A percentile compares a stretch with the other conserved stretches of the same genome.
Conservation (phyloP, 2,888 invertebrate species). For the Catocala fraxini region DNA sequence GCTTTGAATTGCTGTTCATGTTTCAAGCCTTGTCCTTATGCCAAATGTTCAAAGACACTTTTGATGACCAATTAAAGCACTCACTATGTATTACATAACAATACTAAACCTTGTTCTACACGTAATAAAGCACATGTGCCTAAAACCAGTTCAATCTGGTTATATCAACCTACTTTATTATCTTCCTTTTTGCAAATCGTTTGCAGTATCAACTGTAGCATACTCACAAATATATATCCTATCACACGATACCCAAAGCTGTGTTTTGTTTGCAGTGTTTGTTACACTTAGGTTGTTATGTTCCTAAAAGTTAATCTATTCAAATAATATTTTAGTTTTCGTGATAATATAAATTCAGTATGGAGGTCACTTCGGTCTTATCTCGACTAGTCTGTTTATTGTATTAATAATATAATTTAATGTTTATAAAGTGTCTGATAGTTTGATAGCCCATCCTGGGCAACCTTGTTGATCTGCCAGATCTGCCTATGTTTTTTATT, state of each 20-base stretch:
- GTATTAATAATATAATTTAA: slow-evolving; percentile 56
- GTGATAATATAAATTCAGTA: slow-evolving; percentile 74
- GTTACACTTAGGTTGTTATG: slow-evolving; percentile 47
- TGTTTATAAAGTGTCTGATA: slow-evolving; percentile 32
- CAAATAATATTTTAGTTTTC: slow-evolving; percentile 74
- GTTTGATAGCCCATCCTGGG: slow-evolving; percentile 20
- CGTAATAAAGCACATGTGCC: slow-evolving; percentile 59
- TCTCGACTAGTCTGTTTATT: slow-evolving; percentile 63
- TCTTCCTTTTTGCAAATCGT: slow-evolving; percentile 80
- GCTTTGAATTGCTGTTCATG: too few relatives aligned
- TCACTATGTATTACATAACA: slow-evolving; percentile 36
- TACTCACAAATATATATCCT: slow-evolving; percentile 35
- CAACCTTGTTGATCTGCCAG: slow-evolving; percentile 26
- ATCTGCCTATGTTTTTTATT: slow-evolving; percentile 5
- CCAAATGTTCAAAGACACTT: too few relatives aligned
- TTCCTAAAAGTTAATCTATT: slow-evolving; percentile 63
- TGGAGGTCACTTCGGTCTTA: slow-evolving; percentile 69
- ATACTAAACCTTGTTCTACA: slow-evolving; percentile 39
- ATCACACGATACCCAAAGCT: slow-evolving; percentile 11
- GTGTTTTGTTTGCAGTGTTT: slow-evolving; percentile 20
- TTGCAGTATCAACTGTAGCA: slow-evolving; percentile 50
- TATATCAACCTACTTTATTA: slow-evolving; percentile 77
- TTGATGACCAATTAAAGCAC: neutral
- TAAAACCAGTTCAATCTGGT: slow-evolving; percentile 66
- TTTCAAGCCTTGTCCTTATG: too few relatives aligned